Evolutionary conservation across 2,888 invertebrate species (phyloP).

Genomic region (Cantharis nigra): DNA sequence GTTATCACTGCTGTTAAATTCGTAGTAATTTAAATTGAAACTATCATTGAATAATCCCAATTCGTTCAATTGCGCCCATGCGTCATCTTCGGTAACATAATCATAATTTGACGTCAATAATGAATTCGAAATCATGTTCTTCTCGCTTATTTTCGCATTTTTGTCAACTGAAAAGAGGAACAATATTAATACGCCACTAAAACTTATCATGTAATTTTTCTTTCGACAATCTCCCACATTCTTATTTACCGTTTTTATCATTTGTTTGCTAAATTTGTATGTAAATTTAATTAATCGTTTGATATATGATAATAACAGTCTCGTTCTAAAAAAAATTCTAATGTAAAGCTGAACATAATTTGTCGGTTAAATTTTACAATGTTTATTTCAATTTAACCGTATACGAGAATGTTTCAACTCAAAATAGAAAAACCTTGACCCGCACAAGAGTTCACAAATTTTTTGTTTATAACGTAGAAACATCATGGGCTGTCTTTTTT

Average conservation of each 20-base stretch:
- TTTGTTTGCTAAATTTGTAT: conserved; percentile 23
- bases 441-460: not conserved
- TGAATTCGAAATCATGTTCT: not conserved
- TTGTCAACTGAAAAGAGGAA: not conserved
- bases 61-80: conserved; percentile 15
- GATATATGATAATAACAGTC: conserved; percentile 21
- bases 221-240: conserved; percentile 10
- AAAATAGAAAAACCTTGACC: not conserved
- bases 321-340: conserved; percentile 14
- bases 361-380: not conserved
- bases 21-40: conserved; percentile 8
- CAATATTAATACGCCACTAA: not conserved
- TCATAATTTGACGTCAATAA: not conserved
- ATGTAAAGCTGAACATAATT: not conserved
- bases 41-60: conserved; percentile 17
- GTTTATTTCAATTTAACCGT: not conserved
- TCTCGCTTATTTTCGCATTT: not conserved
- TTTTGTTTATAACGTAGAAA: too few species aligned
- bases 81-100: conserved; percentile 7
- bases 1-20: conserved; percentile 17
- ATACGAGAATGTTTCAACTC: not conserved
- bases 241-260: conserved; percentile 25
- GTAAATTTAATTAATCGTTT: conserved; percentile 22
- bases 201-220: conserved; percentile 16
- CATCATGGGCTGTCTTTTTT: too few species aligned